Evolutionary conservation across 2,113 vertebrate genomes (phyloP).

Genomic region (Lichenostomus cassidix): DNA sequence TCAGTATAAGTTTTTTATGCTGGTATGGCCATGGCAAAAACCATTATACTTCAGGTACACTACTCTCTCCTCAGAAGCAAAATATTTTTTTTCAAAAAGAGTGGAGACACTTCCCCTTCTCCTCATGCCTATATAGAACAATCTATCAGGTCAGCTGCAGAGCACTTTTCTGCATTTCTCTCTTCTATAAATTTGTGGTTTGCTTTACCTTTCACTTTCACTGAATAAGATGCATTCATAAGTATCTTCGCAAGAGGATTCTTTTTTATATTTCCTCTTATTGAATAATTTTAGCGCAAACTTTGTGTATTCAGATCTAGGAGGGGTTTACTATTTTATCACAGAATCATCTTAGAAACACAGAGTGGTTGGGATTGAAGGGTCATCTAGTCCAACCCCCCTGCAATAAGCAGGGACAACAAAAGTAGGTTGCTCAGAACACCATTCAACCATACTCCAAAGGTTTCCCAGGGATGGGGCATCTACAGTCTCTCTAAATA

Average conservation of each 20-base stretch:
- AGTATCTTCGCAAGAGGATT: background rate
- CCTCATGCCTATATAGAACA: background rate
- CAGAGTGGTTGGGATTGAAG: background rate
- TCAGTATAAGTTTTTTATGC: background rate
- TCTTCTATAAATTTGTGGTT: background rate
- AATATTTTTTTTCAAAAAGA: background rate
- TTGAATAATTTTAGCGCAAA: background rate
- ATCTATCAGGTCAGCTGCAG: background rate
- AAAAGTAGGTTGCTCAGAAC: background rate
- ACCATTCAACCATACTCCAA: background rate
- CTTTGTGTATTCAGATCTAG: background rate
- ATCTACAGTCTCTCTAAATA: background rate
- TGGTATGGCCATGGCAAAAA: background rate
- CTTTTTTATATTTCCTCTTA: background rate
- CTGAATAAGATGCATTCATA: background rate
- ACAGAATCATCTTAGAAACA: background rate
- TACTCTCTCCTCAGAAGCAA: background rate
- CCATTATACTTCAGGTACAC: background rate
- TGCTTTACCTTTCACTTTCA: background rate
- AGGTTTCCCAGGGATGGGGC: background rate
- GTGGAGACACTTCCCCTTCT: background rate
- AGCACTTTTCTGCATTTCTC: background rate
- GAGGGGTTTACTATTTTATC: background rate
- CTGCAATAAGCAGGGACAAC: background rate
- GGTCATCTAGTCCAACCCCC: rapidly evolving